Base-by-base conservation (phyloP, 2,797 vertebrate genomes). In the Acropternis orthonyx region DNA sequence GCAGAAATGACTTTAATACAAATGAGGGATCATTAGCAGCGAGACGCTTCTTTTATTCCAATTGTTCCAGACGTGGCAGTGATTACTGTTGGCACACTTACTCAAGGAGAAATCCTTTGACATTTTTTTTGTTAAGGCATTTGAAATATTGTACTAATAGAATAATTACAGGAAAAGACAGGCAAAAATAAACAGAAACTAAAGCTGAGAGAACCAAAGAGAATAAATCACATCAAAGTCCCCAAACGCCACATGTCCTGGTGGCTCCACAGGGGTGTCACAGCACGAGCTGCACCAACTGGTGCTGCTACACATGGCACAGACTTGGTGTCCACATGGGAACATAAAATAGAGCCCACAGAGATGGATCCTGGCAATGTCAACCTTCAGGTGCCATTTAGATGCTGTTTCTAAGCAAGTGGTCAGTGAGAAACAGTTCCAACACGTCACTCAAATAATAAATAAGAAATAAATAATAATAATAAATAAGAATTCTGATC, bases 181-280 rank as follows among this genome's bases (percentile, higher is more conserved):
- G 37, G 34, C 9, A 37, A 34, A 84, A 85, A 16, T 56, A 80
- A 78, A 13, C 32, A 78, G 85, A 37, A 66, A 76, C n/a, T 48
- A 26, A 58, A 88, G 52, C 46, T 30, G 28, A 36, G 65, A 27
- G 46, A 79, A 8, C 19, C 36, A 7, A 14, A 30, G 72, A 28
- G 59, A 54, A 23, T 6, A 37, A 32, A 11, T 27, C 5, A 0
- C 5, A 1, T 3, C 26, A 14, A 3, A 1, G 3, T 4, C 63
- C 36, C 55, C 4, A 0, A 7, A 0, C 4, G 12, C 12, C 3
- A 0, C 41, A 9, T 3, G 12, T 7, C 2, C 41, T 75, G 4
- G 28, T 1, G 32, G 19, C 39, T 17, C 14, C 30, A 1, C 52
- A 3, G 4, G 22, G 14, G 24, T 39, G 27, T 27, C 39, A 17